Base-by-base conservation (phyloP, 1,140 invertebrate species). In the Grapholita molesta region DNA sequence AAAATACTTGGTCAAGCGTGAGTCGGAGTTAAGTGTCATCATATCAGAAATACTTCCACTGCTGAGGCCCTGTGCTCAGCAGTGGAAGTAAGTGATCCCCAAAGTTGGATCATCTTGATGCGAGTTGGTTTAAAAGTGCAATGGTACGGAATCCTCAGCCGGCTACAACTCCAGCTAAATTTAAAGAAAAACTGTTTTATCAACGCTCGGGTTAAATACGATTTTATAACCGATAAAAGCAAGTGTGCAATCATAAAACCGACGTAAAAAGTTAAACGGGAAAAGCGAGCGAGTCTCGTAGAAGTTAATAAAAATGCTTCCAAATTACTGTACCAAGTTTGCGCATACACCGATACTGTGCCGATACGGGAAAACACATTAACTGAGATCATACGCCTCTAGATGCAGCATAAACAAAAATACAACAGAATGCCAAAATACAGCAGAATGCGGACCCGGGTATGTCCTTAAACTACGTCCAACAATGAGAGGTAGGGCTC, bases 261-360 rank as follows among this genome's bases (percentile, higher is more conserved):
- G 57, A 70, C 66, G 73, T 69, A 76, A 79, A 33, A 65, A 79
- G 68, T 80, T 72, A 66, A 76, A 74, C 65, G 73, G 48, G 66
- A 77, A 73, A 77, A 73, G 77, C 70, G 67, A 33, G 52, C 70
- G 48, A 71, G 68, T 76, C 69, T 75, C 76, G 76, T 77, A 80
- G 7, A 84, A 85, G 82, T 89, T 89, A 88, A 88, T 89, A 89
- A 88, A 88, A 89, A 88, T 73, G 85, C 71, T 83, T 80, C 84
- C 82, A 83, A 86, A 87, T 84, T 82, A 87, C 81, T 86, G 72
- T 52, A 57, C 75, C 68, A 77, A 84, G 85, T 73, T 86, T 85
- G 69, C 38, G 57, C 78, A 80, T 84, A 86, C 71, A 85, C 76
- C 79, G 78, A 85, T 83, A 83, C 76, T 76, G 74, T 70, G 67